Conservation (phyloP, 2,797 vertebrate genomes). For the Anas bahamensis region DNA sequence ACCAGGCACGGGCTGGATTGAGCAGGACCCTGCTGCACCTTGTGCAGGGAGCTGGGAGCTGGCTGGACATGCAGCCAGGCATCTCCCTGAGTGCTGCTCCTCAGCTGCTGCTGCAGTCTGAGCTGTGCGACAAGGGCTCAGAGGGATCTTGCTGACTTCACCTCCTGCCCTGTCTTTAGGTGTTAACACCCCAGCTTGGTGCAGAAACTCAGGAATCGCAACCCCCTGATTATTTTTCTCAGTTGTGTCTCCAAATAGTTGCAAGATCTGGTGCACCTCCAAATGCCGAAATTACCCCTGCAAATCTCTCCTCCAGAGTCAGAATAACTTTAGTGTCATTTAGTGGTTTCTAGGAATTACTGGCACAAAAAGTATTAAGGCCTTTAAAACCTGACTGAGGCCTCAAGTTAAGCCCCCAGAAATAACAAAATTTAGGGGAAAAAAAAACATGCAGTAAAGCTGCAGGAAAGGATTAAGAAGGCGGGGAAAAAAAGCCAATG, state of each 20-base stretch:
- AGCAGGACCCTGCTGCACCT: neutral
- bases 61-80: neutral
- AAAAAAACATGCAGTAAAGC: constrained; percentile 5
- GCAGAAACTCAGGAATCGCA: neutral
- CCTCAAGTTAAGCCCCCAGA: constrained; percentile 28
- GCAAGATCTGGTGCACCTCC: neutral
- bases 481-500: accelerated
- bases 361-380: neutral
- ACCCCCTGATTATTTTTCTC: too few species aligned
- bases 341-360: neutral
- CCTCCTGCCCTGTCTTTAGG: neutral
- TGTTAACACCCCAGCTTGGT: neutral
- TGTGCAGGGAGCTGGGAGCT: neutral
- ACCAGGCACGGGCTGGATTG: neutral
- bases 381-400: constrained; percentile 40
- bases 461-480: constrained; percentile 30
- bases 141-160: neutral
- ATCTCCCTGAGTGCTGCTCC: neutral
- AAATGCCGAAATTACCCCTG: neutral
- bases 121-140: neutral
- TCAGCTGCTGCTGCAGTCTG: accelerated
- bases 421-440: constrained; percentile 18
- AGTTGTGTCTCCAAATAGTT: too few species aligned
- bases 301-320: neutral
- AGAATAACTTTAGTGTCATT: neutral